A percentile compares a stretch with the other conserved stretches of the same genome.
Evolutionary conservation across 2,113 vertebrate genomes (phyloP).

Genomic region (Trichechus manatus): DNA sequence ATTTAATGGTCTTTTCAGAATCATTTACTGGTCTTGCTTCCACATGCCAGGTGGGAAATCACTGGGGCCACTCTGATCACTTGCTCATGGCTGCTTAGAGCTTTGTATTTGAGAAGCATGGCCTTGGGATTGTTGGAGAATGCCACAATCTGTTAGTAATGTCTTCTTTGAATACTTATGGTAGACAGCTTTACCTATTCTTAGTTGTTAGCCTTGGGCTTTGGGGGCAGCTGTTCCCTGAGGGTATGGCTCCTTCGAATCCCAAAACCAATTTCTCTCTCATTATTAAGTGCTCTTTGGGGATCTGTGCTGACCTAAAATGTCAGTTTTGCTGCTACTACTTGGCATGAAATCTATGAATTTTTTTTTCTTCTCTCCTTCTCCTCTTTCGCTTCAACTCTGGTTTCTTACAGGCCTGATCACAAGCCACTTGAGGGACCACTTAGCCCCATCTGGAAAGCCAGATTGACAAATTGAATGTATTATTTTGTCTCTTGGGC

Average conservation of each 20-base stretch:
- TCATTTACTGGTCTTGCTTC: neutral
- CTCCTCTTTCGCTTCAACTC: neutral
- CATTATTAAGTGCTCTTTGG: neutral
- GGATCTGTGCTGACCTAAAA: neutral
- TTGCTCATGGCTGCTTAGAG: constrained; percentile 55
- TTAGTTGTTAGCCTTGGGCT: neutral
- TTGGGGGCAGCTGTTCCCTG: neutral
- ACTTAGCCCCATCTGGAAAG: constrained; percentile 41
- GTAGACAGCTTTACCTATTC: neutral
- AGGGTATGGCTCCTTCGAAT: neutral
- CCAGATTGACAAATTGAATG: neutral
- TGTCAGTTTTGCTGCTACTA: neutral
- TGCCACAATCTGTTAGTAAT: neutral
- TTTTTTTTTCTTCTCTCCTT: rapidly evolving
- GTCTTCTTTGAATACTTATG: neutral
- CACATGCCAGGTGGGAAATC: neutral
- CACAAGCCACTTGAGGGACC: neutral
- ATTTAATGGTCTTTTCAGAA: neutral
- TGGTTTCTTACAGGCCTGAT: constrained; percentile 13
- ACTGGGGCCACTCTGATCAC: neutral
- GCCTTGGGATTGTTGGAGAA: neutral
- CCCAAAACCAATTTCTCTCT: neutral
- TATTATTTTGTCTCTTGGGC: constrained; percentile 27
- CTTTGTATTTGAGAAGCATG: neutral
- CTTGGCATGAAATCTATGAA: neutral